These are phyloP conservation scores for Hyaena hyaena DNA, from an alignment of 2,113 vertebrate species.

Conservation along the genomic window DNA sequence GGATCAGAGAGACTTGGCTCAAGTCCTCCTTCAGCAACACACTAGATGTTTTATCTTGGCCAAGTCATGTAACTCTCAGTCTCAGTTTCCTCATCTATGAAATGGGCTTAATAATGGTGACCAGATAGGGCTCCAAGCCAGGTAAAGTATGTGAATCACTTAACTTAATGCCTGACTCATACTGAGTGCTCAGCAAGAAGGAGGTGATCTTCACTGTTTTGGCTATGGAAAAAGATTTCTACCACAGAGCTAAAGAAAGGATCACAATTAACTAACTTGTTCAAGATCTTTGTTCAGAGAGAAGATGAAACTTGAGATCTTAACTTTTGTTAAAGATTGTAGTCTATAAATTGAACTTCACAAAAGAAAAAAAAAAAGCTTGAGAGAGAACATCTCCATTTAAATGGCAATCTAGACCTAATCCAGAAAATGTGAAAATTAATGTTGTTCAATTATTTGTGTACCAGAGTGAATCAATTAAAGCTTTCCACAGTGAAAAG, in stretches of 20 bases:
- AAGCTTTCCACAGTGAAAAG: neutral
- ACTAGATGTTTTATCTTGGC: neutral
- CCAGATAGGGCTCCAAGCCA: neutral
- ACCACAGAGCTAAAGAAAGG: neutral
- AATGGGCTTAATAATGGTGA: neutral
- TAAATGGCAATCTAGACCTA: neutral
- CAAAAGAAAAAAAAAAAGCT: neutral
- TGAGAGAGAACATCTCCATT: neutral
- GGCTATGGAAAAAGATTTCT: neutral
- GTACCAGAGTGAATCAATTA: neutral
- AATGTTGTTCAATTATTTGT: neutral
- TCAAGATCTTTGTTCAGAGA: neutral
- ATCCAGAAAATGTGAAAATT: neutral
- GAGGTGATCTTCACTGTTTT: neutral
- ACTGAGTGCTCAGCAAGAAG: neutral
- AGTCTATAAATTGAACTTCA: neutral
- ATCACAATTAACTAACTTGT: neutral
- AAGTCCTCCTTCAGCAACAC: neutral
- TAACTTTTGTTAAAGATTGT: neutral
- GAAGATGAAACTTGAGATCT: neutral
- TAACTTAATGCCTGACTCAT: neutral
- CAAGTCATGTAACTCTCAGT: neutral
- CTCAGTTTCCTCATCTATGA: neutral
- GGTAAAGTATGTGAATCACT: neutral
- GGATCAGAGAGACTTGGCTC: neutral